A percentile compares a stretch with the other conserved stretches of the same genome.
Conservation (phyloP, 2,888 invertebrate genomes). For the Sceliomorpha sp. region DNA sequence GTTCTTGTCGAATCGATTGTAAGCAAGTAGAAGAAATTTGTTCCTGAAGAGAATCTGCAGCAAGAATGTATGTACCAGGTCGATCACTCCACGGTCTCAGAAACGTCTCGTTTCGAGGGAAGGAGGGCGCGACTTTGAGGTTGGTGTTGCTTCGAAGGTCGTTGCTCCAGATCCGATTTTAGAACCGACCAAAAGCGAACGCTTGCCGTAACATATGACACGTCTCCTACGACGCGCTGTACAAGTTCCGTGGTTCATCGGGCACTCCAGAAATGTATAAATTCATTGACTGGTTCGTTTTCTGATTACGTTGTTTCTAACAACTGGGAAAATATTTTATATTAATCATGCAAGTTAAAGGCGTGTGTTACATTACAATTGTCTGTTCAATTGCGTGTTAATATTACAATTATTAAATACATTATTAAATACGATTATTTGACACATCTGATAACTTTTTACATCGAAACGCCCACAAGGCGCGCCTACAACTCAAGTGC, state of each 20-base stretch:
- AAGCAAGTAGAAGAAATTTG: conserved; percentile 9
- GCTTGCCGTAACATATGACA: conserved; percentile 55
- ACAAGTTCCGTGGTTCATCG: conserved; percentile 43
- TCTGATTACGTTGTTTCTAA: too few species aligned
- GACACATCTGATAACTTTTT: conserved; percentile 46
- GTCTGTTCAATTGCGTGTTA: too few species aligned
- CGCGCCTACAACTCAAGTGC: conserved; percentile 70
- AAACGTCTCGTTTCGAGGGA: conserved; percentile 35
- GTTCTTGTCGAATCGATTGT: too few species aligned
- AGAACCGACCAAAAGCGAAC: conserved; percentile 70
- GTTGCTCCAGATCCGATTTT: conserved; percentile 80
- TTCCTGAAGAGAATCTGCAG: conserved; percentile 12
- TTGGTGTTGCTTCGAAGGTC: conserved; percentile 78
- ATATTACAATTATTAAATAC: too few species aligned
- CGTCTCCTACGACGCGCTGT: conserved; percentile 49
- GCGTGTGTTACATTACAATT: too few species aligned
- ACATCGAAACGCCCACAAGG: conserved; percentile 68
- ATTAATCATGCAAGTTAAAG: too few species aligned
- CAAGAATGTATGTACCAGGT: not conserved
- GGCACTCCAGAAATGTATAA: conserved; percentile 22
- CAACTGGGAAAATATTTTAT: too few species aligned
- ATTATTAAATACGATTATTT: too few species aligned
- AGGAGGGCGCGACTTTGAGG: conserved; percentile 53
- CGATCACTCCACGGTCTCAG: conserved; percentile 31
- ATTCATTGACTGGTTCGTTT: conserved; percentile 6